Base-by-base conservation (phyloP, 92 coral and sea anemone species). In the Meandrina meandrites region DNA sequence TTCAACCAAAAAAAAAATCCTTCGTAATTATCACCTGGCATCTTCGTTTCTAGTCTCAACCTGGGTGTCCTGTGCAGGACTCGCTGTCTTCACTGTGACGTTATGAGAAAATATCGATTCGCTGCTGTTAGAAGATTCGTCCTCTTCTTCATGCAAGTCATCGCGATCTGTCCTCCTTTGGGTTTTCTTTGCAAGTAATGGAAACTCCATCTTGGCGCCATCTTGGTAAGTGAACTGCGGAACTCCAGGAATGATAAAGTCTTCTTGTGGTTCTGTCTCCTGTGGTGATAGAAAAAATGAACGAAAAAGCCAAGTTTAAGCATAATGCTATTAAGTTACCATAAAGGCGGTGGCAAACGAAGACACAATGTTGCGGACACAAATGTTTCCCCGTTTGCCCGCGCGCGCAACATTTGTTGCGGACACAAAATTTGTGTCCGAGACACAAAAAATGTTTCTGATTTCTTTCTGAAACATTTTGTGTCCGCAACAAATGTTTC, bases 141-240 rank as follows among this genome's bases (percentile, higher is more conserved):
- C 95, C 27, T 95, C 96, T 14, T 91, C 92, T 5, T 89, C 91
- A 66, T 83, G 87, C 60, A 76, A 85, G 16, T 84, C 79, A 50
- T 83, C 88, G 21, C 62, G 90, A 18, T 84, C 83, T 31, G 74
- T 90, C 83, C 77, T 83, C 50, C 62, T 79, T 42, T 91, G 93
- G 47, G 75, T 73, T 64, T 87, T 93, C 86, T 95, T 95, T 70
- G 93, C 94, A 1, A 95, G 96, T n/a, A 95, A 73, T 18, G 98
- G 98, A 50, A 91, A 89, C 31, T 90, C 90, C 22, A 95, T 91
- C 87, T 85, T 95, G 28, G 91, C 90, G 32, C 84, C 82, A 40
- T 70, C 92, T 77, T 87, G 92, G 73, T 91, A 95, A 58, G 90
- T 95, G 80, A 95, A 95, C 92, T 93, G 98, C 7, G 98, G 98